Evolutionary conservation across 2,113 vertebrate species (phyloP), one percentile per base, ranked within the genome.

Genomic region (Actinemys pallida): DNA sequence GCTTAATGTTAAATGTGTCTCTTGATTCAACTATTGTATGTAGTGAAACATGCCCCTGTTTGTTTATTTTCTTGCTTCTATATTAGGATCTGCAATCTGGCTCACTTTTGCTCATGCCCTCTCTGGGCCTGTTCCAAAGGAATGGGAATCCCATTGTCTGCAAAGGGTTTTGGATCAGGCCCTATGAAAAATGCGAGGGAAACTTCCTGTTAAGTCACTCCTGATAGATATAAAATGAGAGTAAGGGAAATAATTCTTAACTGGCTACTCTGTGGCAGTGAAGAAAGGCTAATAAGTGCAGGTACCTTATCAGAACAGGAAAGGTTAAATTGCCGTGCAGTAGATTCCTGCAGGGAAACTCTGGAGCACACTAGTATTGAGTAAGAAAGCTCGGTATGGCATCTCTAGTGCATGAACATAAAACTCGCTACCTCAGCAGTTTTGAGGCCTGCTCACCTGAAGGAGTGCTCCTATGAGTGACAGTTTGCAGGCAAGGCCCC

Each of bases 121-220:
- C 75, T 93, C 50, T 92, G 94, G 91, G 52, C 59, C 69, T 84
- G 47, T 49, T 65, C 92, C 91, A 81, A 95, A 92, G 93, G 31
- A 65, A 39, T 39, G 39, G 39, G 39, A 39, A 39, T 39, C 39
- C 8, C 31, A 47, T 3, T 84, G 79, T 86, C 47, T 45, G n/a
- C 62, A 25, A 52, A n/a, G 69, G 59, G 59, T 45, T 24, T 90
- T 72, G 50, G 20, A 78, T 94, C 79, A 88, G 12, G 6, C 31
- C 75, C 56, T 56, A 31, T 79, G 12, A 86, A 89, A 95, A 95
- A 47, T 9, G 54, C 47, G 79, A 87, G 0, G 9, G 65, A 95
- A 27, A 20, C 88, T 94, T n/a, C 69, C 24, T 65, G 17, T 92
- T 24, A 91, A 79, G 50, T 59, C 4, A 16, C n/a, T 59, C 86